phyloP scores from a whole-genome alignment of 2,888 invertebrate species.

The Taenaris catops region DNA sequence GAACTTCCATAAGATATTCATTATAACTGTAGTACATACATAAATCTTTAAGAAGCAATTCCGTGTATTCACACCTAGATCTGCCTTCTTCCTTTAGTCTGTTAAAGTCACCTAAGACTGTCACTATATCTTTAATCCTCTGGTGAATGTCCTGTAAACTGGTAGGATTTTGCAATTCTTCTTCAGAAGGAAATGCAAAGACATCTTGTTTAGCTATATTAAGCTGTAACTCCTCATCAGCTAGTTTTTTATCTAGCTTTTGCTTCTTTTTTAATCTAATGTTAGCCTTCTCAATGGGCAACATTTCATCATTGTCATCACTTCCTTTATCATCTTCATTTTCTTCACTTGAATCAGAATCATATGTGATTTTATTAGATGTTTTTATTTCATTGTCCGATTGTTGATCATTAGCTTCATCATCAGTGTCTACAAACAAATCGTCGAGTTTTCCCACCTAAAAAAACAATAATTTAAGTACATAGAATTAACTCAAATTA shows the following conservation, averaged over 20 bases:
- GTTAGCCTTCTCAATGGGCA: conserved; percentile 93
- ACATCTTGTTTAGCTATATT: conserved; percentile 88
- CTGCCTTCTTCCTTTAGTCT: conserved; percentile 83
- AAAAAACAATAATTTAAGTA: too few relatives aligned
- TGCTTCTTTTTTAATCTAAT: conserved; percentile 87
- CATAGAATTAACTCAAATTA: too few relatives aligned
- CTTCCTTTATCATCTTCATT: conserved; percentile 47
- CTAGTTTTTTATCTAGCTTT: conserved; percentile 83
- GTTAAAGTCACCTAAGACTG: conserved; percentile 90
- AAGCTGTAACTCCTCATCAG: conserved; percentile 90
- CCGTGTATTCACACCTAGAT: conserved; percentile 89
- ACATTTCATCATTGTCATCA: conserved; percentile 81
- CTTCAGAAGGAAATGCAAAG: conserved; percentile 89
- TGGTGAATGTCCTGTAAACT: conserved; percentile 92
- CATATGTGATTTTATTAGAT: conserved; percentile 48
- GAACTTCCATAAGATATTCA: conserved; percentile 94
- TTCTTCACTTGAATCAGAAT: conserved; percentile 50
- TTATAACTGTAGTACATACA: conserved; percentile 98
- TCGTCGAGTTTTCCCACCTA: conserved; percentile 76
- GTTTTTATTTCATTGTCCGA: conserved; percentile 35
- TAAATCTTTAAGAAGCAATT: conserved; percentile 89
- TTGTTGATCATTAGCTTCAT: conserved; percentile 44
- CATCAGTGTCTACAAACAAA: conserved; percentile 70
- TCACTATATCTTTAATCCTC: conserved; percentile 91
- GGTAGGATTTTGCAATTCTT: conserved; percentile 84